Percentiles rank a stretch among this genome's conserved stretches.
Evolutionary conservation across 2,797 vertebrate genomes (phyloP).

Genomic region (Lophotriccus pileatus): DNA sequence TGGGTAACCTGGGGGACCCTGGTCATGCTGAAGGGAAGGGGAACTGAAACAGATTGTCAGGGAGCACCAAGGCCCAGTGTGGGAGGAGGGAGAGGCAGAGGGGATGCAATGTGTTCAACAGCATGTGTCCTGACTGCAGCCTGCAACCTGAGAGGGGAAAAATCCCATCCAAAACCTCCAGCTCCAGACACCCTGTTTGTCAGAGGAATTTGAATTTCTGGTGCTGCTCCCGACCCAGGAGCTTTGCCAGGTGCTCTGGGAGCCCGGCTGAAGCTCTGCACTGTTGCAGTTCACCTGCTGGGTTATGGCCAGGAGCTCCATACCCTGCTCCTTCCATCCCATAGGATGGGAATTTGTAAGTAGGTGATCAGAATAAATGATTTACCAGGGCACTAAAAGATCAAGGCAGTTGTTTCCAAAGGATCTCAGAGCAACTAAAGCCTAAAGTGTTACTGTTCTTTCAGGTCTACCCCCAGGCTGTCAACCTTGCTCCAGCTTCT

Average conservation of each 20-base stretch:
- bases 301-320: not conserved
- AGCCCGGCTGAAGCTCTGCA: not conserved
- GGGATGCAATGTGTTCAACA: not conserved
- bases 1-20: not conserved
- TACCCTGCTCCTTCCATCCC: not conserved
- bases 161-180: not conserved
- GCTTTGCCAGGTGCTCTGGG: not conserved
- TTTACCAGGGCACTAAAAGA: constrained; percentile 64
- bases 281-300: not conserved
- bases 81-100: not conserved
- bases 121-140: not conserved
- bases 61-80: not conserved
- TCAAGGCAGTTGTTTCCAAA: constrained; percentile 23
- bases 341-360: not conserved
- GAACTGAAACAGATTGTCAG: not conserved
- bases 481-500: constrained; percentile 5
- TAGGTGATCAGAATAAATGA: constrained; percentile 23
- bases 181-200: not conserved
- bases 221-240: not conserved
- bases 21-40: not conserved
- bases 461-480: not conserved
- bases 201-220: not conserved
- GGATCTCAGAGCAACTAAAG: constrained; percentile 22
- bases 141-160: not conserved
- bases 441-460: not conserved